Evolutionary conservation across 2,888 invertebrate genomes (phyloP), one percentile per base, ranked within the genome.

Genomic region (Drosophila meridionalis): DNA sequence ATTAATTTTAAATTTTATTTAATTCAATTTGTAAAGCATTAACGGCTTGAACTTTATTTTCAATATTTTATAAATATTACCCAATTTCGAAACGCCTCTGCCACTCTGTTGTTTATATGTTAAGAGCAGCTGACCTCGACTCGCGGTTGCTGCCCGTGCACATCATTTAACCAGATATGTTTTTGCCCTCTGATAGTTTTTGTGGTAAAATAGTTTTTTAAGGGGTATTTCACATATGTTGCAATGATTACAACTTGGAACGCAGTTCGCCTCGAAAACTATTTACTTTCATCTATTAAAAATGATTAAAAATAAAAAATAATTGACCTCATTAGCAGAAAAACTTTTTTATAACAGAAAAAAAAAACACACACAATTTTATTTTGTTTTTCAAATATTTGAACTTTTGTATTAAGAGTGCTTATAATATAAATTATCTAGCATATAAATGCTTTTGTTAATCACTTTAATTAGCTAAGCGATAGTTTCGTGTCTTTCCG

Each of bases 401-500:
- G 2, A 26, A 14, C 11, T 40, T 47, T 36, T 14, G 20, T 4
- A 8, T 7, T 3, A 28, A 4, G 3, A 36, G 8, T 20, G 4
- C 14, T 9, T 45, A 48, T 14, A 14, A 14, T 9, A 38, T 26
- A 55, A 55, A 14, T 55, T 28, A 36, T 30, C 12, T 36, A 12
- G 52, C 50, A 6, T 34, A 14, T 34, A 34, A 36, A 36, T 68
- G 53, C 26, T 61, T 47, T 66, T 73, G 68, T 69, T 75, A 67
- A 80, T 82, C 74, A 77, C 76, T 76, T 80, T 70, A 78, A 88
- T 88, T 83, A 66, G 61, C 66, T 69, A 60, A 72, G 53, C 50
- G 73, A 81, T 85, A 76, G 83, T 71, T 75, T 62, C 65, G 53
- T 68, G 59, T 67, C 56, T 78, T 86, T 88, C 85, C 82, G 86